phyloP scores from a whole-genome alignment of 2,888 invertebrate genomes.

The Chrysolina americana region DNA sequence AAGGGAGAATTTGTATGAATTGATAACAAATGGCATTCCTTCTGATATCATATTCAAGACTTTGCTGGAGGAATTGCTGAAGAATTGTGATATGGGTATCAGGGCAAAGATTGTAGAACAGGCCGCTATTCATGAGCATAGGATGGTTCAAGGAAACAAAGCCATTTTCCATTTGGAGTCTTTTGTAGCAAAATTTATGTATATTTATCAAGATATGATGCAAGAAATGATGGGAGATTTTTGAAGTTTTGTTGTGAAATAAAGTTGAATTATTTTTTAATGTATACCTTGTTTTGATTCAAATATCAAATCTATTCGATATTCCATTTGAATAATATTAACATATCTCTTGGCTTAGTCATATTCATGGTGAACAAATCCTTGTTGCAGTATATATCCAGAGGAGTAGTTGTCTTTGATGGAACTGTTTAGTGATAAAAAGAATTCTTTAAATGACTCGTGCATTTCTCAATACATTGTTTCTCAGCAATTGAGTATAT shows the following conservation, averaged over 20 bases:
- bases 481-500: too few relatives aligned
- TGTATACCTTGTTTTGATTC: too few relatives aligned
- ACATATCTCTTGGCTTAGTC: too few relatives aligned
- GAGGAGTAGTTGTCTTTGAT: too few relatives aligned
- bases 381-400: too few relatives aligned
- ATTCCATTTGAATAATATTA: too few relatives aligned
- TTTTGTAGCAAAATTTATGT: conserved; percentile 97
- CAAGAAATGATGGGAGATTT: conserved; percentile 47
- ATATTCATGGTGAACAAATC: too few relatives aligned
- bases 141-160: conserved; percentile 93
- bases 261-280: too few relatives aligned
- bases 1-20: conserved; percentile 90
- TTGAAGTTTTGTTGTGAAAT: conserved; percentile 1
- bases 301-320: too few relatives aligned
- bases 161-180: conserved; percentile 97
- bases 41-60: conserved; percentile 92
- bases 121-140: conserved; percentile 94
- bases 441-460: too few relatives aligned
- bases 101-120: conserved; percentile 88
- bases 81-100: conserved; percentile 91
- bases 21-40: conserved; percentile 95
- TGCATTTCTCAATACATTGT: too few relatives aligned
- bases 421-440: too few relatives aligned
- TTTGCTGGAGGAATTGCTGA: conserved; percentile 85
- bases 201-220: conserved; percentile 50